phyloP scores from a whole-genome alignment of 1,140 invertebrate genomes.

The Scylla paramamosain region DNA sequence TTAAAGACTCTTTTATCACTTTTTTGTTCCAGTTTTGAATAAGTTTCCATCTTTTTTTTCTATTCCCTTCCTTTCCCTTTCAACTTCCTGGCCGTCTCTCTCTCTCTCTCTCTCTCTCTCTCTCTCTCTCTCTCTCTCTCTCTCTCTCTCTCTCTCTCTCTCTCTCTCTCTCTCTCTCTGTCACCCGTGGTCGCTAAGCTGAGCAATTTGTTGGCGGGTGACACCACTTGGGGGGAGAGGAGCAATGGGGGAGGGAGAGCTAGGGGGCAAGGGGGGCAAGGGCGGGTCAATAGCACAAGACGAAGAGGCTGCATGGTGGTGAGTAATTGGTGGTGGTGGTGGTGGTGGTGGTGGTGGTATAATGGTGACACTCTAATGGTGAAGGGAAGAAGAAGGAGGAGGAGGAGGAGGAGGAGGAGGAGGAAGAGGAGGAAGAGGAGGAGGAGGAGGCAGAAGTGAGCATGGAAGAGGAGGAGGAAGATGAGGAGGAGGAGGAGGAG shows the following conservation, averaged over 20 bases:
- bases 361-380: neutral
- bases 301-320: neutral
- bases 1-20: too few relatives aligned
- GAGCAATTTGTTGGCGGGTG: conserved; percentile 27
- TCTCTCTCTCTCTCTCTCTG: conserved; percentile 35
- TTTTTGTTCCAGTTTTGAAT: too few relatives aligned
- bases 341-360: neutral
- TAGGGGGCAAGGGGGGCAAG: neutral
- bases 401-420: conserved; percentile 14
- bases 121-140: conserved; percentile 61
- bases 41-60: too few relatives aligned
- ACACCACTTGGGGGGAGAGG: neutral
- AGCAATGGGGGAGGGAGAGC: neutral
- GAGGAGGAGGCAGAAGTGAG: too few relatives aligned
- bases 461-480: too few relatives aligned
- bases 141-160: conserved; percentile 21
- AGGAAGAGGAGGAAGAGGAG: conserved; percentile 27
- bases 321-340: neutral
- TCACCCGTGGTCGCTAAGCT: neutral
- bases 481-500: conserved; percentile 31
- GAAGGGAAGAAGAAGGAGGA: neutral
- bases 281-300: neutral
- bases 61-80: too few relatives aligned
- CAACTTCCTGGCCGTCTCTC: too few relatives aligned
- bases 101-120: conserved; percentile 40